Evolutionary conservation across 2,888 invertebrate genomes (phyloP), one percentile per base, ranked within the genome.

Genomic region (Junonia oenone): DNA sequence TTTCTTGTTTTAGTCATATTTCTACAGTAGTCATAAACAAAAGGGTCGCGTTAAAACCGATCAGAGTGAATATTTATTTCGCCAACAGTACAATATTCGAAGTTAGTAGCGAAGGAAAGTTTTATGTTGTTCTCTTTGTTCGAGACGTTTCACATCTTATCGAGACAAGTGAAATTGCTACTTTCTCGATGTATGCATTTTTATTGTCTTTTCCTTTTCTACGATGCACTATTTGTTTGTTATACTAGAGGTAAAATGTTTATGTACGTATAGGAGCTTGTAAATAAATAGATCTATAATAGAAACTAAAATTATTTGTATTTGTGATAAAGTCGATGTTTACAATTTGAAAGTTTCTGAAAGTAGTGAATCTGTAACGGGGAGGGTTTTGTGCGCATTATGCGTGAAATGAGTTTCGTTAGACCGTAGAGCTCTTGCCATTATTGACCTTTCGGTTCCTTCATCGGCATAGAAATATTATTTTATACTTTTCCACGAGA

Each of bases 391-490:
- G 48, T 43, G 47, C 33, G 43, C 52, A 52, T 35, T 52, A 37
- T 45, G 52, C 56, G 56, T 56, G 48, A 56, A 56, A 56, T 52
- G 56, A 56, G 56, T 56, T 56, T 56, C 45, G 52, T 45, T 52
- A 40, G 48, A 22, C 37, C 13, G 43, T 8, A 37, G 8, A 9
- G 22, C 48, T 56, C 37, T 37, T 14, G 50, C 13, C 19, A 45
- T 56, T 56, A 48, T 52, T 56, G 56, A 52, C 48, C 45, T 57
- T 49, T 57, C 15, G 45, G 26, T 49, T 45, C 6, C 29, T 29
- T 45, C 48, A 29, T 53, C 33, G 27, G n/a, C 31, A 48, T 52
- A 40, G 15, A 26, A 27, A 38, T 43, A 37, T 45, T 45, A 38
- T 38, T 22, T 31, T 11, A 29, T 26, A 29, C 27, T 27, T 9